Base-by-base conservation (phyloP, 1,140 invertebrate genomes). In the Aphaenogaster rudis region DNA sequence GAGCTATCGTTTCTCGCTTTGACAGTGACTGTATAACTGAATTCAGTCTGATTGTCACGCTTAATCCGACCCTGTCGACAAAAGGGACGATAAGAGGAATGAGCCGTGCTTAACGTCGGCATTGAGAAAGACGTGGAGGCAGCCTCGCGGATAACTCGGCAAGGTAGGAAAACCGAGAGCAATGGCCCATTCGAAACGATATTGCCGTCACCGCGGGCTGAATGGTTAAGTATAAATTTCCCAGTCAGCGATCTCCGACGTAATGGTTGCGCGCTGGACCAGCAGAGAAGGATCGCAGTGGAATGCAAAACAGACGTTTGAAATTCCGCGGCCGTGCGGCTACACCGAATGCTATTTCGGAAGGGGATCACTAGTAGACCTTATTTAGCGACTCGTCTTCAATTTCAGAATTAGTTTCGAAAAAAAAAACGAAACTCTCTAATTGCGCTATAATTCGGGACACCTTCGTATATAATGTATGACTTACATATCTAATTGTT, bases 291-390 rank as follows among this genome's bases (percentile, higher is more conserved):
- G 88, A 91, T 92, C 86, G 87, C 71, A 69, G 52, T 69, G 88
- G 92, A 91, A 93, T 93, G 93, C 92, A 92, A 94, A 94, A 78
- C 88, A 93, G 94, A 91, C 91, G 92, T 91, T 94, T 93, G 92
- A 91, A 93, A 94, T 94, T 94, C 93, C 92, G 87, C 78, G 67
- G 81, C 85, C 63, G 85, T 91, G 84, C 84, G 74, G 67, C 86
- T 76, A 86, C 85, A 21, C 61, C 69, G 52, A 81, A 28, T 72
- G 54, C 42, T 76, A 76, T 76, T 84, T 13, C 80, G 80, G 69
- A 76, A 84, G 69, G 69, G 39, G 57, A 84, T 84, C 28, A 33
- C 28, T 74, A 84, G 69, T 61, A 61, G 42, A 74, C 69, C 80
- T 61, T 84, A 76, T 84, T 84, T 74, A 84, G 54, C n/a, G 69